phyloP scores from a whole-genome alignment of 2,797 vertebrate genomes.

The Tapirus indicus region DNA sequence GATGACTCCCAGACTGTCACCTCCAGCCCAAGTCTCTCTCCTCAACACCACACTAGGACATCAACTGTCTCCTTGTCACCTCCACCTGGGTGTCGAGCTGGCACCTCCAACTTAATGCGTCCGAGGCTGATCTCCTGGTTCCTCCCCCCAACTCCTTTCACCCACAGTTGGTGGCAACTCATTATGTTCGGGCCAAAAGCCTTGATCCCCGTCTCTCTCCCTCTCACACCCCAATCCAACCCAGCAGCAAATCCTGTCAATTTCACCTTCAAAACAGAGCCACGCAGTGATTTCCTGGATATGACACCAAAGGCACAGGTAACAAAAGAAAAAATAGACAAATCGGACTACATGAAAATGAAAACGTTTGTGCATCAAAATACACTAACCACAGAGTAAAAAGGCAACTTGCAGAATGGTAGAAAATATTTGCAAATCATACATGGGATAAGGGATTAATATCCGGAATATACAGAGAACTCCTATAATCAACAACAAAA shows the following conservation, averaged over 20 bases:
- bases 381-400: background rate
- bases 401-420: background rate
- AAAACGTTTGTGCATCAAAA: background rate
- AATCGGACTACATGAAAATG: background rate
- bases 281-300: background rate
- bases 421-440: background rate
- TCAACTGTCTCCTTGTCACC: background rate
- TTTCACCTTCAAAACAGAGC: background rate
- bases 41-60: background rate
- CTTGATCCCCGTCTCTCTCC: background rate
- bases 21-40: background rate
- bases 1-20: rapidly evolving
- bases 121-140: background rate
- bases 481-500: background rate
- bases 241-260: background rate
- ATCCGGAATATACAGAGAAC: background rate
- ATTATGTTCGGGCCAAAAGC: background rate
- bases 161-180: background rate
- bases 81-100: rapidly evolving
- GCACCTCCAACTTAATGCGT: rapidly evolving
- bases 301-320: background rate
- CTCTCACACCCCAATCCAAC: background rate
- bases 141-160: background rate
- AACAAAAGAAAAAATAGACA: background rate
- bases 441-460: too few relatives aligned